Percentiles rank a stretch among this genome's conserved stretches.
Evolutionary conservation across 2,113 vertebrate species (phyloP).

Genomic region (Oncorhynchus gorbuscha): DNA sequence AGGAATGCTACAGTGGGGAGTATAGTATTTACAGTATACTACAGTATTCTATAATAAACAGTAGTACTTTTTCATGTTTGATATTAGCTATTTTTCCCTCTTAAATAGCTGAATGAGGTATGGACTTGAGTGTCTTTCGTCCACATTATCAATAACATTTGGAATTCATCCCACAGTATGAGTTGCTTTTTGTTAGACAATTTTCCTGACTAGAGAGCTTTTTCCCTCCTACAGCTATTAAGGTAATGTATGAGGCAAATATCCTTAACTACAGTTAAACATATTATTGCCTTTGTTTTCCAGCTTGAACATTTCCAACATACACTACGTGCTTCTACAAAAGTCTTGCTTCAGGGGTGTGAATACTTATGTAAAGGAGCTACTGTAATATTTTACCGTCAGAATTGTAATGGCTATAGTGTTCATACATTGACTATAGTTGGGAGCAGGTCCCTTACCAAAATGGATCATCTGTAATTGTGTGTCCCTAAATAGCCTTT

Average conservation of each 20-base stretch:
- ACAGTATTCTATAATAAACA: no score
- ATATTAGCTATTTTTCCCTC: no score
- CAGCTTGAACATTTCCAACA: conserved; percentile 16
- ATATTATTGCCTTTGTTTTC: conserved; percentile 6
- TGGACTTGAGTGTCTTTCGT: no score
- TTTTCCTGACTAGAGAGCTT: no score
- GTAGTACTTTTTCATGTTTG: no score
- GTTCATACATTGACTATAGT: background rate
- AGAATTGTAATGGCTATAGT: conserved; percentile 18
- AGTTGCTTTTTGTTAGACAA: background rate
- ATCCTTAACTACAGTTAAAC: conserved; percentile 29
- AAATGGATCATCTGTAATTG: conserved; percentile 26
- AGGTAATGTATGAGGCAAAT: conserved; percentile 14
- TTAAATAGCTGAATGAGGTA: no score
- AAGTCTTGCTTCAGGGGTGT: no score
- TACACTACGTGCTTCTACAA: background rate
- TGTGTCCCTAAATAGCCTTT: conserved; percentile 9
- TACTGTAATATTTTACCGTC: background rate
- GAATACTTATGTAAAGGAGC: no score
- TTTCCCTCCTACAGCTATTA: conserved; percentile 4
- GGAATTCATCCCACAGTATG: no score
- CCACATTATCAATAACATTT: no score
- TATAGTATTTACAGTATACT: no score
- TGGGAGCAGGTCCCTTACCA: conserved; percentile 14
- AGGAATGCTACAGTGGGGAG: no score